Evolutionary conservation across 2,888 invertebrate species (phyloP).

Genomic region (Apamea anceps): DNA sequence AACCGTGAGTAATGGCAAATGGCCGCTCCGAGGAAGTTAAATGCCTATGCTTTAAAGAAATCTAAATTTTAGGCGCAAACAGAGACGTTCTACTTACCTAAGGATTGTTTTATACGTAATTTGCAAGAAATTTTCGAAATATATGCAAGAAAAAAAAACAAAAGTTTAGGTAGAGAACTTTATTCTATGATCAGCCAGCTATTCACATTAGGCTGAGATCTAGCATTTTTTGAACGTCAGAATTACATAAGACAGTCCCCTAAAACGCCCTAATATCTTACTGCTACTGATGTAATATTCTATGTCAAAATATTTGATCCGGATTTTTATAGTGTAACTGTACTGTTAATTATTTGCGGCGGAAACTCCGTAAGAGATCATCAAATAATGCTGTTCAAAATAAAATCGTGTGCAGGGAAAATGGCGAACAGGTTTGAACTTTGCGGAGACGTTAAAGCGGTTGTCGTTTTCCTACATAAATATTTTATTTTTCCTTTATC

Average conservation of each 20-base stretch:
- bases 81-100: background rate
- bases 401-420: constrained; percentile 29
- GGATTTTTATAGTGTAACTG: too few relatives aligned
- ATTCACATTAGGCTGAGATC: background rate
- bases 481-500: constrained; percentile 62
- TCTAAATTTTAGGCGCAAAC: constrained; percentile 32
- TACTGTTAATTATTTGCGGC: background rate
- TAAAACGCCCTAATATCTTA: background rate
- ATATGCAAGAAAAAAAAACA: background rate
- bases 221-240: background rate
- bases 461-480: constrained; percentile 54
- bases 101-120: background rate
- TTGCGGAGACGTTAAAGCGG: constrained; percentile 49
- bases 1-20: constrained; percentile 54
- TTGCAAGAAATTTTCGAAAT: background rate
- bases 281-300: background rate
- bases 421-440: constrained; percentile 52
- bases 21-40: constrained; percentile 30
- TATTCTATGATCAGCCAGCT: background rate
- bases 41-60: constrained; percentile 38
- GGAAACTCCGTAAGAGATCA: background rate
- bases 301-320: background rate
- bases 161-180: too few relatives aligned
- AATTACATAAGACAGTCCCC: background rate
- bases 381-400: constrained; percentile 20